phyloP scores from a whole-genome alignment of 1,140 invertebrate genomes.

The Babylonia areolata region DNA sequence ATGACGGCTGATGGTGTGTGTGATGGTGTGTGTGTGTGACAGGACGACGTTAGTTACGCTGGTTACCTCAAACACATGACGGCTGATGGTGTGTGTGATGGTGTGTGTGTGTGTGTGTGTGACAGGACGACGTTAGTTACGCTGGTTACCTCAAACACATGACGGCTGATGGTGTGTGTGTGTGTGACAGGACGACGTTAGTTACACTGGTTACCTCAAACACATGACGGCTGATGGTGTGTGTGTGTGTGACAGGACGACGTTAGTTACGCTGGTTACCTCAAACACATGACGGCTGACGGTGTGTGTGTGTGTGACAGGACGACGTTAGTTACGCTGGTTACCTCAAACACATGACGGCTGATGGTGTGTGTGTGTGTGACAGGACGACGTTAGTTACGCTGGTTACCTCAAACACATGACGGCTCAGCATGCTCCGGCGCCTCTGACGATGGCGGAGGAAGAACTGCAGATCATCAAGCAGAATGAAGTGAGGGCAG shows the following conservation, averaged over 20 bases:
- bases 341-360: conserved; percentile 82
- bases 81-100: not conserved
- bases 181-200: too few relatives aligned
- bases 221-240: too few relatives aligned
- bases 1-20: too few relatives aligned
- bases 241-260: not conserved
- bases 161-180: too few relatives aligned
- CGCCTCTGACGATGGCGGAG: conserved; percentile 91
- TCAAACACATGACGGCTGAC: too few relatives aligned
- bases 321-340: not conserved
- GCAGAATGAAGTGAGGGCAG: conserved; percentile 80
- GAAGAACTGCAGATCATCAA: conserved; percentile 90
- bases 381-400: conserved; percentile 87
- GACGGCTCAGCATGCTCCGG: conserved; percentile 86
- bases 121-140: too few relatives aligned
- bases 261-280: too few relatives aligned
- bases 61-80: too few relatives aligned
- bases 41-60: too few relatives aligned
- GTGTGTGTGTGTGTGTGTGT: conserved; percentile 5
- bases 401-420: conserved; percentile 89
- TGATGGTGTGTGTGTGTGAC: too few relatives aligned
- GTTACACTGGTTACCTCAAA: too few relatives aligned
- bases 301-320: not conserved
- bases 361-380: conserved; percentile 60
- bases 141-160: too few relatives aligned